Evolutionary conservation across 2,888 invertebrate genomes (phyloP).

Genomic region (Onchidella celtica): DNA sequence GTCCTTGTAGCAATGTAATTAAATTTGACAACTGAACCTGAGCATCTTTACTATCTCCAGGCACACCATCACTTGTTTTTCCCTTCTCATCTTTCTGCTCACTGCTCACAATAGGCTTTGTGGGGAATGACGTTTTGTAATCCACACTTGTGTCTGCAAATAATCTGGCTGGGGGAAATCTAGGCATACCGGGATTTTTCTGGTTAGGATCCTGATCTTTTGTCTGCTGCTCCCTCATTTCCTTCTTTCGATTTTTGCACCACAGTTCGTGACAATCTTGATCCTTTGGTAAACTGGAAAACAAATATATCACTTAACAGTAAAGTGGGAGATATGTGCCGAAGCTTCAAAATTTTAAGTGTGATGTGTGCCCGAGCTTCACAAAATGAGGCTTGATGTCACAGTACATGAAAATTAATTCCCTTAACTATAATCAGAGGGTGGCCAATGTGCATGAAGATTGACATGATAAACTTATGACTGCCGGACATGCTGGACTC

Average conservation of each 20-base stretch:
- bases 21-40: conserved; percentile 66
- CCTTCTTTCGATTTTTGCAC: conserved; percentile 94
- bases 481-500: too few relatives aligned
- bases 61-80: not conserved
- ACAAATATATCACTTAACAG: too few relatives aligned
- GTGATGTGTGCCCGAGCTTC: too few relatives aligned
- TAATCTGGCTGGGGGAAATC: not conserved
- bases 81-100: conserved; percentile 28
- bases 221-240: conserved; percentile 56
- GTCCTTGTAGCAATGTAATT: conserved; percentile 62
- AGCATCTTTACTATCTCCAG: conserved; percentile 26
- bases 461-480: too few relatives aligned
- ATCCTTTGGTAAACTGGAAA: conserved; percentile 92
- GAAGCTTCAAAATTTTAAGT: too few relatives aligned
- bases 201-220: conserved; percentile 20
- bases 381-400: too few relatives aligned
- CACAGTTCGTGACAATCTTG: conserved; percentile 99
- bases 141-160: too few relatives aligned
- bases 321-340: too few relatives aligned
- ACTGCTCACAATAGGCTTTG: too few relatives aligned
- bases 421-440: too few relatives aligned
- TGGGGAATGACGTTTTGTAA: not conserved
- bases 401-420: too few relatives aligned
- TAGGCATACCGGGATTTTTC: not conserved
- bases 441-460: too few relatives aligned